Conservation (phyloP, 2,797 vertebrate species). For the Vultur gryphus region DNA sequence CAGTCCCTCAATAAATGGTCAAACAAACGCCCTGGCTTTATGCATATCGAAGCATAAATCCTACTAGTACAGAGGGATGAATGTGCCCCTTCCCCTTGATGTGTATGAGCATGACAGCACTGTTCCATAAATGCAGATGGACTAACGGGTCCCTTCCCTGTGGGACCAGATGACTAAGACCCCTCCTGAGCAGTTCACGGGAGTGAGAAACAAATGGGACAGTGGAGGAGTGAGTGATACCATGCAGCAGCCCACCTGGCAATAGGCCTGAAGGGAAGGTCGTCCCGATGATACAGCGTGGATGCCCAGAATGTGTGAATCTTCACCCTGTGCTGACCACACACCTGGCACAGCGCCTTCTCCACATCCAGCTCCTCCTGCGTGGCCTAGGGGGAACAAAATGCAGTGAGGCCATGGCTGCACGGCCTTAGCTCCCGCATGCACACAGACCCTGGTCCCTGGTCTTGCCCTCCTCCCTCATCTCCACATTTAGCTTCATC, state of each 20-base stretch:
- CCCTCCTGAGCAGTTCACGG: background rate
- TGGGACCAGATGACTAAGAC: background rate
- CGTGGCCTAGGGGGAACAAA: constrained; percentile 63
- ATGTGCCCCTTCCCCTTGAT: background rate
- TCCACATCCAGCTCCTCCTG: constrained; percentile 82
- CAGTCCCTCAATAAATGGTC: background rate
- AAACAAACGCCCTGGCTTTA: background rate
- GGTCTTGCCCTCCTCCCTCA: background rate
- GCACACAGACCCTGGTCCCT: background rate
- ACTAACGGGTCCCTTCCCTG: background rate
- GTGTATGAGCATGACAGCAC: background rate
- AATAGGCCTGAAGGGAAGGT: constrained; percentile 79
- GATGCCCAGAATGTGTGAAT: constrained; percentile 83
- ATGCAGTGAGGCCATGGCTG: background rate
- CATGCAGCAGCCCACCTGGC: constrained; percentile 65
- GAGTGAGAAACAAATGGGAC: background rate
- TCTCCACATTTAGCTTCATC: background rate
- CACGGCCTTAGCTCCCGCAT: accelerated
- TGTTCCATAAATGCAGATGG: background rate
- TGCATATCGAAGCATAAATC: accelerated
- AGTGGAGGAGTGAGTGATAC: background rate
- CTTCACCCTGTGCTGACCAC: constrained; percentile 74
- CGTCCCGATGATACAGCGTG: constrained; percentile 81
- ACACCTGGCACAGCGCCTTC: constrained; percentile 73
- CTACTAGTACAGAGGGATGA: background rate